phyloP scores from a whole-genome alignment of 2,888 invertebrate species.

The Clitarchus hookeri region DNA sequence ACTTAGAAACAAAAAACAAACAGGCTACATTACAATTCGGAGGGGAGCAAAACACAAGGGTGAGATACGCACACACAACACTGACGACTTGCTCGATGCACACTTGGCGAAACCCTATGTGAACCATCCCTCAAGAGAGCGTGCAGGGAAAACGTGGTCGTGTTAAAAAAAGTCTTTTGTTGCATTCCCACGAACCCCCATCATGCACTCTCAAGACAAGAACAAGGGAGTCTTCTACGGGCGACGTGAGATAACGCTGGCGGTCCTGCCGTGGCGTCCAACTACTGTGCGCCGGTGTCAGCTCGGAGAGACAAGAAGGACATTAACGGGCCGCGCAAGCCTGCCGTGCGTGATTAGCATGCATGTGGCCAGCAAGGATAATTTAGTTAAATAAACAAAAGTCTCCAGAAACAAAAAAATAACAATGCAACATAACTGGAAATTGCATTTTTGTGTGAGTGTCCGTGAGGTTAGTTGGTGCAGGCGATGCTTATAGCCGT shows the following conservation, averaged over 20 bases:
- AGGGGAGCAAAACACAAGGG: neutral
- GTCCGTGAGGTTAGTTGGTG: conserved; percentile 10
- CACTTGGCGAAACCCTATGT: neutral
- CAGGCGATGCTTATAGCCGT: conserved; percentile 25
- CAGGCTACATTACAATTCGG: neutral
- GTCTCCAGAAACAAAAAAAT: neutral
- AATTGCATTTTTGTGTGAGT: neutral
- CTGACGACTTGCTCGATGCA: conserved; percentile 21
- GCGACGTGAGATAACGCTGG: neutral
- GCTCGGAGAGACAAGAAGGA: neutral
- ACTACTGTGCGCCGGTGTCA: neutral
- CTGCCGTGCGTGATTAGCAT: no score
- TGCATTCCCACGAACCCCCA: neutral
- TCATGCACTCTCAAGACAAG: neutral
- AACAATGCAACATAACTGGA: neutral
- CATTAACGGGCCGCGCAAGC: neutral
- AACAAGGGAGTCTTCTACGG: conserved; percentile 1
- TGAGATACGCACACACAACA: conserved; percentile 19
- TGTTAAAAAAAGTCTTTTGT: conserved; percentile 11
- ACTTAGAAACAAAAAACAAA: conserved; percentile 3
- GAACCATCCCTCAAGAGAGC: conserved; percentile 11
- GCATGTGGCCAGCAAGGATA: neutral
- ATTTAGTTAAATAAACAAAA: neutral
- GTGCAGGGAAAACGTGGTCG: neutral
- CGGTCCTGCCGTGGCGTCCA: neutral